Conservation (phyloP, 2,113 vertebrate species). For the Erythrocercus mccallii region DNA sequence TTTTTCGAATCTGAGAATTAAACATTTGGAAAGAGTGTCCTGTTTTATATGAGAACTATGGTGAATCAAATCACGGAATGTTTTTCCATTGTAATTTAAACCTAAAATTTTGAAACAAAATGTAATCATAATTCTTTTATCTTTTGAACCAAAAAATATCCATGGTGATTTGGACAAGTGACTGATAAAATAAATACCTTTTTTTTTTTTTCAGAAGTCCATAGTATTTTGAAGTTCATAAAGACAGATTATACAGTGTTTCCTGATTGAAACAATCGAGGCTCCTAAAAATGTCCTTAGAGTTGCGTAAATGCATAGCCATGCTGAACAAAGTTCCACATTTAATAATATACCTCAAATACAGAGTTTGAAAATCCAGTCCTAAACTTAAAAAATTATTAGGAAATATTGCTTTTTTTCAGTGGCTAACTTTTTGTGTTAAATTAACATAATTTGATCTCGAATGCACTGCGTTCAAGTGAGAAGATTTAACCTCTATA, state of each 20-base stretch:
- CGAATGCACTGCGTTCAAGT: background rate
- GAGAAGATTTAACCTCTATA: slow-evolving; percentile 22
- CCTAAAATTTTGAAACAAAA: background rate
- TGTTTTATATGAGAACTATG: background rate
- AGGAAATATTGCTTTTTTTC: background rate
- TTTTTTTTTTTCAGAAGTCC: background rate
- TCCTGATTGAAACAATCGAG: background rate
- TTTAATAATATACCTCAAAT: background rate
- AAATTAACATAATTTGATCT: slow-evolving; percentile 29
- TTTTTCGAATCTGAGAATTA: background rate
- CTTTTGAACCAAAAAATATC: background rate
- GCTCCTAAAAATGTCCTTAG: background rate
- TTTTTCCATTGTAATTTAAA: background rate
- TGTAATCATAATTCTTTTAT: background rate
- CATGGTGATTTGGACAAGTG: background rate
- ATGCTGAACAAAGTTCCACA: background rate
- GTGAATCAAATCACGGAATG: background rate
- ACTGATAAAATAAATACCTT: background rate
- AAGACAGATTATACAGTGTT: background rate
- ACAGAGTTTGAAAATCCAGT: background rate
- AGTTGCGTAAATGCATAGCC: background rate
- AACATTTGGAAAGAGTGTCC: background rate
- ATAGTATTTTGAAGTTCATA: background rate
- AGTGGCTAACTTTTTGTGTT: background rate
- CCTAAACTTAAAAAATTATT: background rate